Evolutionary conservation across 2,797 vertebrate genomes (phyloP), one percentile per base, ranked within the genome.

Genomic region (Astyanax mexicanus): DNA sequence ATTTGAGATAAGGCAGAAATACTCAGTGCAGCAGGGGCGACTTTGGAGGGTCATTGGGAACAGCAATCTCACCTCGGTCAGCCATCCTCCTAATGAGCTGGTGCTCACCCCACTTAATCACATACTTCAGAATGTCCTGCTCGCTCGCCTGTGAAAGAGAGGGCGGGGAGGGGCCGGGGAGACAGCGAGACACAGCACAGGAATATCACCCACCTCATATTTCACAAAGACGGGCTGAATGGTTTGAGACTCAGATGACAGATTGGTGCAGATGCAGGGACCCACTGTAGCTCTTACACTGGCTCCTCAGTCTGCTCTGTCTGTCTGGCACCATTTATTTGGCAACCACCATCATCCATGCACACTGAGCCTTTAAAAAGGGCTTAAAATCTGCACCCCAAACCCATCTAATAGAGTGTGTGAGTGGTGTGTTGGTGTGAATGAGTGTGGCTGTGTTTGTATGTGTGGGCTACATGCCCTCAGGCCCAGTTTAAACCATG

Each of bases 41-140:
- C 25, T 44, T 29, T 32, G 19, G 29, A 66, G 42, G 73, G 51
- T 81, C 29, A 62, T 19, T 78, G 58, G 42, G 52, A 67, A 60
- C 69, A 60, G 42, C 61, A 69, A 69, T 44, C 55, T 96, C 94
- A 99, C 98, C 98, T 95, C 98, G 91, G 91, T 99, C 98, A 88
- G 97, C 97, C 95, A 99, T 99, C 92, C 97, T 98, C 92, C 96
- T 99, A 94, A 99, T 98, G 89, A 99, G 89, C 85, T 99, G 98
- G 89, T 98, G 96, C 80, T 99, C 98, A 79, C 98, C 98, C 98
- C 98, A 99, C 90, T 99, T 99, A 90, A 98, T 93, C 87, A 99
- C 93, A 87, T 99, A 98, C 89, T 99, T 99, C 84, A 99, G 95
- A 89, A 99, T 95, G 93, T 99, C 98, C 93, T 99, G 98, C 88